Conservation (phyloP, 92 coral and sea anemone species). For the Epizoanthus rinbou region DNA sequence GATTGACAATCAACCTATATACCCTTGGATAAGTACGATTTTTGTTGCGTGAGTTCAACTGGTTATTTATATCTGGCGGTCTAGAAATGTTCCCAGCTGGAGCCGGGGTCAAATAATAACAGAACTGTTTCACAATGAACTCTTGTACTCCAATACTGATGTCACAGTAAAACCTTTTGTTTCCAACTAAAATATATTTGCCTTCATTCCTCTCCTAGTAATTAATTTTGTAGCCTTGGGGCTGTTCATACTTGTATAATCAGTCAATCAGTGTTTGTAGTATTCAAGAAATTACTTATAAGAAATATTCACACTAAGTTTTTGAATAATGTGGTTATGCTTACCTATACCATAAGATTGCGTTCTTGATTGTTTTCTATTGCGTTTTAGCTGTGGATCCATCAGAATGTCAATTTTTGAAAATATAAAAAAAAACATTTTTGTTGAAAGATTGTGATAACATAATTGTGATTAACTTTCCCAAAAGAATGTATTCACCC, state of each 20-base stretch:
- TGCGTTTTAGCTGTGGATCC: too few species aligned
- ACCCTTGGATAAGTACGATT: too few species aligned
- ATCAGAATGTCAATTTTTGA: too few species aligned
- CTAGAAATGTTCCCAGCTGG: background rate
- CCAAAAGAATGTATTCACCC: too few species aligned
- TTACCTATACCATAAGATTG: too few species aligned
- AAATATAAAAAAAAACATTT: too few species aligned
- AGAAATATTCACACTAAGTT: background rate
- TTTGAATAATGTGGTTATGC: background rate
- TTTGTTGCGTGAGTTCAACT: slow-evolving; percentile 21
- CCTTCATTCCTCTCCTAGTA: background rate
- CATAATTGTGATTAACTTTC: too few species aligned
- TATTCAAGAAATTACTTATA: background rate
- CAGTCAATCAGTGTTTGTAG: background rate
- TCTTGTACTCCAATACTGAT: slow-evolving; percentile 1
- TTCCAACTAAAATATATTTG: background rate
- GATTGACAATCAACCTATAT: too few species aligned
- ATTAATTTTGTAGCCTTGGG: background rate
- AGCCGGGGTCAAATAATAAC: slow-evolving; percentile 22
- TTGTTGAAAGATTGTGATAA: too few species aligned
- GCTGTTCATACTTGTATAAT: background rate
- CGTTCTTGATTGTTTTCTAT: too few species aligned
- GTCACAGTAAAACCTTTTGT: slow-evolving; percentile 5
- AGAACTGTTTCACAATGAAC: background rate
- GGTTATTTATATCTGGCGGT: slow-evolving; percentile 3